phyloP scores from a whole-genome alignment of 2,797 vertebrate species.

The Mormyrops attenuatus region DNA sequence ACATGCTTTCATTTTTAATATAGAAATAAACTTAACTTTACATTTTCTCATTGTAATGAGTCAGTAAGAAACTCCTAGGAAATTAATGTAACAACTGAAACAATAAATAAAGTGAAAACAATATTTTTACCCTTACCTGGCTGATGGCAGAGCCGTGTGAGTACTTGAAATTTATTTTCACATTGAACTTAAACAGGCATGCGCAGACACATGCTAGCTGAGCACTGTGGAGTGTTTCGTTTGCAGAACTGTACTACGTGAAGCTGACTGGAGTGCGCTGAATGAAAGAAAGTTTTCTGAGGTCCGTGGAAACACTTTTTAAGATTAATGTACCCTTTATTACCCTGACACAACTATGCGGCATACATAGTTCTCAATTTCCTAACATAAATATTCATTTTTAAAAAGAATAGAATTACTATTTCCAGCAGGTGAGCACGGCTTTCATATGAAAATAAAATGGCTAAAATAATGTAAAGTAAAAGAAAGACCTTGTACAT shows the following conservation, averaged over 20 bases:
- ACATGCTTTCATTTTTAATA: conserved; percentile 63
- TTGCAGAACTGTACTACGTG: neutral
- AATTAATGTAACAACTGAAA: conserved; percentile 45
- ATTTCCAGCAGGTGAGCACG: conserved; percentile 33
- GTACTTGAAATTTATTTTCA: conserved; percentile 1
- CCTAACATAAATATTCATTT: conserved; percentile 3
- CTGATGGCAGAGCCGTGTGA: neutral
- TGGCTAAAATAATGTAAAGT: conserved; percentile 8
- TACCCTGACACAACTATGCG: conserved; percentile 1
- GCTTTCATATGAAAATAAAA: conserved; percentile 55
- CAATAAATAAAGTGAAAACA: neutral
- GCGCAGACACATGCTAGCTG: conserved; percentile 19
- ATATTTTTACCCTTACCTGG: conserved; percentile 3
- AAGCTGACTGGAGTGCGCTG: neutral
- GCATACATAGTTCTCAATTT: conserved; percentile 34
- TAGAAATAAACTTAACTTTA: conserved; percentile 55
- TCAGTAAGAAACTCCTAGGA: conserved; percentile 68
- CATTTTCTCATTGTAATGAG: conserved; percentile 60
- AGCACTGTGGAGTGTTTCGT: conserved; percentile 11
- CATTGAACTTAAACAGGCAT: conserved; percentile 28
- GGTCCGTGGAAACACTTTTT: neutral
- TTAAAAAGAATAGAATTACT: conserved; percentile 30
- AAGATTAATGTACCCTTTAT: neutral
- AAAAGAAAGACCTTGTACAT: conserved; percentile 1
- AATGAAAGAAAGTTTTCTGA: neutral